Percentiles rank a stretch among this genome's conserved stretches.
Conservation (phyloP, 1,140 invertebrate genomes). For the Cataglyphis hispanica region DNA sequence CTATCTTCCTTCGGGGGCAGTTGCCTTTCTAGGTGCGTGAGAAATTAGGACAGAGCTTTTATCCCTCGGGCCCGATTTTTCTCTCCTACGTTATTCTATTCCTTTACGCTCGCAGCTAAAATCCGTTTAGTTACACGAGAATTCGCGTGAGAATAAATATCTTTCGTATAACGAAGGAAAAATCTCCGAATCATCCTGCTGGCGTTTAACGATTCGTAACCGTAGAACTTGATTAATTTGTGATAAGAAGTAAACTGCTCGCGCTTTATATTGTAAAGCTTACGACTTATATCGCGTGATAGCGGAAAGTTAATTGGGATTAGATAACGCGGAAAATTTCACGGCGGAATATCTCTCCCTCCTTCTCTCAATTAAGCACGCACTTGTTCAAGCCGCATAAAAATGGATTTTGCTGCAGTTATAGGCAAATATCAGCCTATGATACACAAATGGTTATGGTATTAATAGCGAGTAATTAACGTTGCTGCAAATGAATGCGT, state of each 20-base stretch:
- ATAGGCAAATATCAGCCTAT: constrained; percentile 1
- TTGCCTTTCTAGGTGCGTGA: constrained; percentile 1
- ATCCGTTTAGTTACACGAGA: background rate
- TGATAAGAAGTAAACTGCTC: background rate
- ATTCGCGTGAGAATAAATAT: constrained; percentile 14
- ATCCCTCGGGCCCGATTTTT: constrained; percentile 44
- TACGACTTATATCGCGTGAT: background rate
- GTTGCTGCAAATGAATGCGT: constrained; percentile 20
- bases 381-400: background rate
- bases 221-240: background rate
- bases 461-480: constrained; percentile 59
- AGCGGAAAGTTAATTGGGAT: constrained; percentile 18
- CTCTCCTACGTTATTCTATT: constrained; percentile 32
- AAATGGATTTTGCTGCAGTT: constrained; percentile 4
- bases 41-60: constrained; percentile 56
- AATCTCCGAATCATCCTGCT: constrained; percentile 24
- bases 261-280: background rate
- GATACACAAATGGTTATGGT: constrained; percentile 55
- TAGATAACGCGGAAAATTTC: background rate
- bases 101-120: constrained; percentile 10
- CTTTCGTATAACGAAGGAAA: background rate
- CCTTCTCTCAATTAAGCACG: constrained; percentile 21
- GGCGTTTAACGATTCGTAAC: constrained; percentile 8
- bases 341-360: constrained; percentile 25
- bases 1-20: constrained; percentile 11